Percentiles rank a stretch among this genome's conserved stretches.
Conservation (phyloP, 2,888 invertebrate species). For the Brachypalpus laphriformis region DNA sequence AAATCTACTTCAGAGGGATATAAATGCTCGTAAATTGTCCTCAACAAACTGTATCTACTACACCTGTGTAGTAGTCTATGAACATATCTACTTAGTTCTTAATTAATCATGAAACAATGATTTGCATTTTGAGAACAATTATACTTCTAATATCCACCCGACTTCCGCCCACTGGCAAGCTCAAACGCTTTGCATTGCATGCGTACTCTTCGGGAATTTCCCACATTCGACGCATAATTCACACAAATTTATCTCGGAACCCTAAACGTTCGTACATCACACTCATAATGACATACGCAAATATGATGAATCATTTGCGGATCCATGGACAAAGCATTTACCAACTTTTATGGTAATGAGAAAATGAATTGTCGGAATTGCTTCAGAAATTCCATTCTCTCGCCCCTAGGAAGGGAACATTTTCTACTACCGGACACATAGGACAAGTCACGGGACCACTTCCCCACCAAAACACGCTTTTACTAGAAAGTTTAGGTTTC, state of each 20-base stretch:
- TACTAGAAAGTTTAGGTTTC: constrained; percentile 17
- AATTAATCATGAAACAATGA: constrained; percentile 12
- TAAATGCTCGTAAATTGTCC: not conserved
- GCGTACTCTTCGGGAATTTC: not conserved
- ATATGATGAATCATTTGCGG: constrained; percentile 39
- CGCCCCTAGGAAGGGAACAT: not conserved
- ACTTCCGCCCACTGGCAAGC: not conserved
- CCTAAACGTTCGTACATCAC: constrained; percentile 1
- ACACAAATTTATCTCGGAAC: not conserved
- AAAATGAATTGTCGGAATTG: constrained; percentile 37
- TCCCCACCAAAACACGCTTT: not conserved
- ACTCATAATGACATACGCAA: constrained; percentile 8
- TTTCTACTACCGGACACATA: not conserved
- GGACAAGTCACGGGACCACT: not conserved
- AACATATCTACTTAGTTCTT: not conserved
- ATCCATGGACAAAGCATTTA: constrained; percentile 13
- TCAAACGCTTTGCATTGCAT: not conserved
- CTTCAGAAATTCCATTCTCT: constrained; percentile 13
- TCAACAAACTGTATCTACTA: not conserved
- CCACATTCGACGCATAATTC: constrained; percentile 12
- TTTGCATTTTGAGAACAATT: constrained; percentile 3
- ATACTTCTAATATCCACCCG: not conserved
- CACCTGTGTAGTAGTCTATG: not conserved
- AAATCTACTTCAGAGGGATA: too few relatives aligned
- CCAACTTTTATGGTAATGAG: constrained; percentile 46